Evolutionary conservation across 2,797 vertebrate genomes (phyloP), one percentile per base, ranked within the genome.

Genomic region (Xiphophorus birchmanni): DNA sequence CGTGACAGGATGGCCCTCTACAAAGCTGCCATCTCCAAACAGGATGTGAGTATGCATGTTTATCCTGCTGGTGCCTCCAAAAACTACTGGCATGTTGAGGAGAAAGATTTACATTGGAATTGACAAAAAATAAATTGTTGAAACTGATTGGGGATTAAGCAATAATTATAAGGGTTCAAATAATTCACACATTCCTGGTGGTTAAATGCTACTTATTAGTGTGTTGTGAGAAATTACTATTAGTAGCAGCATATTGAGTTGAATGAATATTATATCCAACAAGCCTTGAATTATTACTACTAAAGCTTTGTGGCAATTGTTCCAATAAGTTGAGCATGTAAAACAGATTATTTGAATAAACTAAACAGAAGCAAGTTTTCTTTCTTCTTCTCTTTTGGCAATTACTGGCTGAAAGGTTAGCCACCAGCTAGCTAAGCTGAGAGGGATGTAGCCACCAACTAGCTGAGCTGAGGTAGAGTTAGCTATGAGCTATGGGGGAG

Each of bases 1-100:
- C 97, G 97, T 86, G 97, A 99, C 86, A 94, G 98, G 82, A 97
- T 99, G 97, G 97, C 98, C 1, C 97, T 98, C 82, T 99, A 99
- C 84, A 97, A 98, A 92, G 98, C 97, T 9, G 97, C 98, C 56
- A 94, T 98, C 89, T 97, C 97, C 88, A 98, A 97, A 94, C 97
- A 96, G 89, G 96, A 96, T 44, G 95, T 96, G 89, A 96, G 95
- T 79, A 0, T 26, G 12, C 35, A 18, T 42, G 75, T 56, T 10
- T 2, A 5, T 67, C 32, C 32, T 0, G 5, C 26, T n/a, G n/a
- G 26, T 37, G 63, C 63, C 17, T 65, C 32, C 63, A 65, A 32
- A 35, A 65, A 18, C 32, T 21, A 0, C 32, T 65, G 29, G 15
- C 2, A 2, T 21, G 65, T 67, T 12, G 0, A 11, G 40, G 21